A percentile compares a stretch with the other conserved stretches of the same genome.
Evolutionary conservation across 2,113 vertebrate species (phyloP).

Genomic region (Jacana jacana): DNA sequence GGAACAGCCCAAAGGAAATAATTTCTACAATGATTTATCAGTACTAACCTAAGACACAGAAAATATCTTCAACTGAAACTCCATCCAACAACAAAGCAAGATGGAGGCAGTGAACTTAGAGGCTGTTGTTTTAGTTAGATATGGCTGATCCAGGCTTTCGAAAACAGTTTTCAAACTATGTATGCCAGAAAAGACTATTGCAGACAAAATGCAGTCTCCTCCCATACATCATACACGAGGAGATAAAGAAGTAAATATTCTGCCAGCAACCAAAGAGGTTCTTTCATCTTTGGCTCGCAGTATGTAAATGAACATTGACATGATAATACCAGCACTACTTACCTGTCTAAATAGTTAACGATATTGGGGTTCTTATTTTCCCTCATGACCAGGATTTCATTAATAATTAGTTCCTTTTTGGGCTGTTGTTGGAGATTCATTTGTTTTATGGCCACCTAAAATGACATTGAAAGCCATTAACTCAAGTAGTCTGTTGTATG

Average conservation of each 20-base stretch:
- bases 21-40: not conserved
- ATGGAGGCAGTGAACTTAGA: not conserved
- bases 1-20: not conserved
- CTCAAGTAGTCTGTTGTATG: not conserved
- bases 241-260: not conserved
- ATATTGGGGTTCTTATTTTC: conserved; percentile 99
- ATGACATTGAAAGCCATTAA: conserved; percentile 16
- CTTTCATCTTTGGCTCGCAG: not conserved
- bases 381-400: conserved; percentile 99
- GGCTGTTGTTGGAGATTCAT: conserved; percentile 99
- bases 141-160: not conserved
- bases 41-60: not conserved
- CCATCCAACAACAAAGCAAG: not conserved
- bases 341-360: conserved; percentile 99
- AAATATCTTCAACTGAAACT: not conserved
- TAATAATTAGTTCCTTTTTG: conserved; percentile 99
- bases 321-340: conserved; percentile 4
- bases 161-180: not conserved
- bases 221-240: not conserved
- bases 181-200: not conserved
- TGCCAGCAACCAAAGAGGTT: not conserved
- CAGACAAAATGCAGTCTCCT: not conserved
- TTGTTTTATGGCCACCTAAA: conserved; percentile 98
- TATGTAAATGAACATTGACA: fast-evolving
- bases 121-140: not conserved